phyloP scores from a whole-genome alignment of 2,113 vertebrate species.

The Pluvianellus socialis region DNA sequence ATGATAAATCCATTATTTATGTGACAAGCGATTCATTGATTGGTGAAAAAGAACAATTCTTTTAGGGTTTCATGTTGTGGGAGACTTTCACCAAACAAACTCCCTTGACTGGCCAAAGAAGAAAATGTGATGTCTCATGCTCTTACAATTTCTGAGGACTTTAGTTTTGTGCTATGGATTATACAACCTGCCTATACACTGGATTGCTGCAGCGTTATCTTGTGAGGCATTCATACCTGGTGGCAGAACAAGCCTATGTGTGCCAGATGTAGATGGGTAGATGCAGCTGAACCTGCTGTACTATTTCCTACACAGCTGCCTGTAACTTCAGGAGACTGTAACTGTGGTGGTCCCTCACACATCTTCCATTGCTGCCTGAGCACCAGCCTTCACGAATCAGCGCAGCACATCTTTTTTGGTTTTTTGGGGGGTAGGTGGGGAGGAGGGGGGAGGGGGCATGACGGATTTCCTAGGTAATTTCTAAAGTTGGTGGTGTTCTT shows the following conservation, averaged over 20 bases:
- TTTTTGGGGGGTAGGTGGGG: fast-evolving
- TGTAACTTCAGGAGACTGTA: neutral
- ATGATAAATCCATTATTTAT: neutral
- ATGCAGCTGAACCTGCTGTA: neutral
- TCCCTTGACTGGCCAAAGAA: neutral
- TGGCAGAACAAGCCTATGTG: fast-evolving
- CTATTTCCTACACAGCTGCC: neutral
- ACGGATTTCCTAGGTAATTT: neutral
- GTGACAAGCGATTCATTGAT: neutral
- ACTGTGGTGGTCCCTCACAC: neutral
- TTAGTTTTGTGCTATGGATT: neutral
- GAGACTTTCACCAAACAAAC: neutral
- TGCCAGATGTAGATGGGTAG: fast-evolving
- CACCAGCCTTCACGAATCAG: neutral
- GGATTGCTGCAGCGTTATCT: neutral
- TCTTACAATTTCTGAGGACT: neutral
- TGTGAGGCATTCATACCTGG: neutral
- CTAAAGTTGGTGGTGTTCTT: neutral
- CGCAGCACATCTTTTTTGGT: neutral
- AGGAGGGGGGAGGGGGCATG: fast-evolving
- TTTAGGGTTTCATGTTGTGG: neutral
- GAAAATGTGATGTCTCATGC: neutral
- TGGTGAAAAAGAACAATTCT: neutral
- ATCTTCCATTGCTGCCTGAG: neutral
- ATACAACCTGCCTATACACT: neutral